phyloP scores from a whole-genome alignment of 2,888 invertebrate genomes.

The Leucoptera coffeella region DNA sequence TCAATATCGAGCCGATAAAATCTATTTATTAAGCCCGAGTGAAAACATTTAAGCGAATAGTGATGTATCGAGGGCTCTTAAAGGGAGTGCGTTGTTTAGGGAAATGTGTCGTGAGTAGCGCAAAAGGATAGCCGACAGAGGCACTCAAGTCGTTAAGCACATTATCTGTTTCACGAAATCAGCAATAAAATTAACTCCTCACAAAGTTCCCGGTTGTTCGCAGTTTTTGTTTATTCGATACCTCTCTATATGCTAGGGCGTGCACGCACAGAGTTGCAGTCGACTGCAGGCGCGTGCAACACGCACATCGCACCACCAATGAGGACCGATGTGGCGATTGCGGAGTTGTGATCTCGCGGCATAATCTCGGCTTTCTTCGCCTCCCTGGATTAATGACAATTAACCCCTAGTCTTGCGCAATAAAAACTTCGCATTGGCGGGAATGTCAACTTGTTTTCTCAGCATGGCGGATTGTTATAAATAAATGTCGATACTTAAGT shows the following conservation, averaged over 20 bases:
- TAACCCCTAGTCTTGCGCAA: no score
- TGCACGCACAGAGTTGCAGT: conserved; percentile 34
- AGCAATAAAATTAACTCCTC: conserved; percentile 16
- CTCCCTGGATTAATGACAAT: no score
- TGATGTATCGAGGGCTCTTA: no score
- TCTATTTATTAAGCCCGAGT: no score
- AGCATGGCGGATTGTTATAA: no score
- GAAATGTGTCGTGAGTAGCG: not conserved
- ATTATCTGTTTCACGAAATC: conserved; percentile 18
- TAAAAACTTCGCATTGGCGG: no score
- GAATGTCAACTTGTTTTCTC: no score
- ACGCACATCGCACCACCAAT: conserved; percentile 21
- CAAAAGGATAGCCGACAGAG: conserved; percentile 2
- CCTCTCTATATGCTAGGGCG: conserved; percentile 29
- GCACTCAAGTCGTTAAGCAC: conserved; percentile 4
- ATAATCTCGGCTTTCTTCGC: no score
- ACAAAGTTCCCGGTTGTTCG: conserved; percentile 8
- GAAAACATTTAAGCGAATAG: no score
- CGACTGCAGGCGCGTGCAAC: conserved; percentile 34
- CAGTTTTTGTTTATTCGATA: conserved; percentile 48
- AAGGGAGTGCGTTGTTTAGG: no score
- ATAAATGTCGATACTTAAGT: no score
- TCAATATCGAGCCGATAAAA: no score
- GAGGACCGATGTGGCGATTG: conserved; percentile 10
- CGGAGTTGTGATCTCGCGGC: conserved; percentile 3